Percentiles rank a stretch among this genome's conserved stretches.
phyloP scores from a whole-genome alignment of 1,140 invertebrate species.

The Trachymyrmex cornetzi region DNA sequence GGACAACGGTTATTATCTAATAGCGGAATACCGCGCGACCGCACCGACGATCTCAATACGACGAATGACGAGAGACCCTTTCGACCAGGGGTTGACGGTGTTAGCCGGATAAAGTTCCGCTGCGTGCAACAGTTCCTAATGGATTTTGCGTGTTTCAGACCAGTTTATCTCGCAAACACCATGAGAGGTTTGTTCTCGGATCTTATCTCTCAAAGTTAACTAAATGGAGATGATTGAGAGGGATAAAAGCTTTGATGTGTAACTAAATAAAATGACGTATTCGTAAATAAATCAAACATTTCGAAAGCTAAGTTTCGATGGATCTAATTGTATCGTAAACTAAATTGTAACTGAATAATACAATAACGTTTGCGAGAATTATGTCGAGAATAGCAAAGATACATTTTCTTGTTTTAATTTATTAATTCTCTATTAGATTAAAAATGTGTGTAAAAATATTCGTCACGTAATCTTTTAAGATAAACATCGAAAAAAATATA shows the following conservation, averaged over 20 bases:
- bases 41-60: slow-evolving; percentile 17
- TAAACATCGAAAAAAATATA: neutral
- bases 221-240: slow-evolving; percentile 62
- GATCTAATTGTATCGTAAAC: neutral
- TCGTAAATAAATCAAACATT: slow-evolving; percentile 20
- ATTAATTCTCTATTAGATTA: neutral
- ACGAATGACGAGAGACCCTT: slow-evolving; percentile 37
- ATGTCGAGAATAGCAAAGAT: neutral
- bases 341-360: slow-evolving; percentile 8
- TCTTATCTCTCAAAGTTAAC: slow-evolving; percentile 62
- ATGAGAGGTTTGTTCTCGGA: slow-evolving; percentile 54
- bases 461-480: neutral
- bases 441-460: neutral
- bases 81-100: neutral
- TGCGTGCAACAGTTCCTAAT: slow-evolving; percentile 19
- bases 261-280: slow-evolving; percentile 7
- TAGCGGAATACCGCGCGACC: slow-evolving; percentile 34
- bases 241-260: slow-evolving; percentile 34
- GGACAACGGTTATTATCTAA: slow-evolving; percentile 78
- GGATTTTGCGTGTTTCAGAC: slow-evolving; percentile 43
- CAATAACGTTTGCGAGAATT: neutral
- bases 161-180: slow-evolving; percentile 71
- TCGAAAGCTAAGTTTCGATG: neutral
- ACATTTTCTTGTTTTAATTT: neutral
- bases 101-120: slow-evolving; percentile 5